phyloP scores from a whole-genome alignment of 2,888 invertebrate species.

The Erannis defoliaria region DNA sequence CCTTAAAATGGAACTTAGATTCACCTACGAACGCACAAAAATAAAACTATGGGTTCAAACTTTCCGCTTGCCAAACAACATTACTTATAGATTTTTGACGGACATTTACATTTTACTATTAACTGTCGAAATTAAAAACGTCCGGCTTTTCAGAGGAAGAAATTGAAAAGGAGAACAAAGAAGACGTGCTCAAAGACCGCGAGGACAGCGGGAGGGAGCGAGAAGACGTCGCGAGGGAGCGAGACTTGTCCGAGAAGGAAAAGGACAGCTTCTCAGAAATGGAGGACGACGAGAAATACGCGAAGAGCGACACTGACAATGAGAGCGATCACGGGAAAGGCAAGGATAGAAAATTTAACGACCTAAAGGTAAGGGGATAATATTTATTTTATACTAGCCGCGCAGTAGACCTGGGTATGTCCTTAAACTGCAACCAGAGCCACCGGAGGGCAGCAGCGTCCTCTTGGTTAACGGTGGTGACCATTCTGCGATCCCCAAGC shows the following conservation, averaged over 20 bases:
- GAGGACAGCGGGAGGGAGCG: constrained; percentile 50
- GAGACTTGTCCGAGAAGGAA: constrained; percentile 70
- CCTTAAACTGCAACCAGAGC: too few relatives aligned
- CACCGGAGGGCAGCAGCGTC: too few relatives aligned
- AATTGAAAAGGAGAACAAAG: constrained; percentile 66
- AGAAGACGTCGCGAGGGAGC: constrained; percentile 45
- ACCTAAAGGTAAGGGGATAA: constrained; percentile 69
- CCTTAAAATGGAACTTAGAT: too few relatives aligned
- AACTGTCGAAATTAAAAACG: not conserved
- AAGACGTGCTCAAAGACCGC: constrained; percentile 53
- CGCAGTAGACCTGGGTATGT: too few relatives aligned
- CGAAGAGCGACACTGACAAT: constrained; percentile 80
- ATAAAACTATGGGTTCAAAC: too few relatives aligned
- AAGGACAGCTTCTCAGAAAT: constrained; percentile 83
- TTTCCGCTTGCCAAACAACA: too few relatives aligned
- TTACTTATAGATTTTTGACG: too few relatives aligned
- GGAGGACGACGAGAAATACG: constrained; percentile 82
- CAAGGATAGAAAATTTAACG: constrained; percentile 73
- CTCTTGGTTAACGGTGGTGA: too few relatives aligned
- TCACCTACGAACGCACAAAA: too few relatives aligned
- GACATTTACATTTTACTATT: not conserved
- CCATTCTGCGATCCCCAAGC: too few relatives aligned
- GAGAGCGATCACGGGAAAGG: constrained; percentile 75
- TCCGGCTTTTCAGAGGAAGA: constrained; percentile 40
- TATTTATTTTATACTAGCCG: not conserved